phyloP scores from a whole-genome alignment of 2,797 vertebrate species.

The Pagetopsis macropterus region DNA sequence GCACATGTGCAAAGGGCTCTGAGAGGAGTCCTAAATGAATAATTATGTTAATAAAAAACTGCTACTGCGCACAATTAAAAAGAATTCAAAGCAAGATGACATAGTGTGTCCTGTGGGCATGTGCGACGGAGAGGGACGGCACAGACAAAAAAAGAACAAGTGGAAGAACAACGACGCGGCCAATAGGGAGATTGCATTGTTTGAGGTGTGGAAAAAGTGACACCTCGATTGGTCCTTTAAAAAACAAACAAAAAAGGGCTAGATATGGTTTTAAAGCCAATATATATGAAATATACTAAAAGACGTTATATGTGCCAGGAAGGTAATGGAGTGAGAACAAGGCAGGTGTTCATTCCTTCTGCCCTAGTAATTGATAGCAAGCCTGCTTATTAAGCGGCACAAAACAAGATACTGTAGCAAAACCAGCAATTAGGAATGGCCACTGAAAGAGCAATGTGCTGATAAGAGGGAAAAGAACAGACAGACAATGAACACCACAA shows the following conservation, averaged over 20 bases:
- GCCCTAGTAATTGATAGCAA: slow-evolving; percentile 64
- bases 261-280: slow-evolving; percentile 33
- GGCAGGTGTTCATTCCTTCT: slow-evolving; percentile 70
- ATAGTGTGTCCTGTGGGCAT: slow-evolving; percentile 73
- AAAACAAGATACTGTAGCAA: slow-evolving; percentile 58
- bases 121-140: slow-evolving; percentile 57
- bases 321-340: slow-evolving; percentile 69
- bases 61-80: slow-evolving; percentile 77
- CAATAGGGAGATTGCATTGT: slow-evolving; percentile 30
- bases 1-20: slow-evolving; percentile 66
- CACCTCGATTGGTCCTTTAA: slow-evolving; percentile 34
- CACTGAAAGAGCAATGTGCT: slow-evolving; percentile 39
- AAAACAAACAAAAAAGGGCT: slow-evolving; percentile 15
- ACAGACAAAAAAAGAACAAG: slow-evolving; percentile 41
- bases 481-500: not conserved
- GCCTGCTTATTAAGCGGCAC: slow-evolving; percentile 50
- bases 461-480: slow-evolving; percentile 19
- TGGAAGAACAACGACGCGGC: slow-evolving; percentile 50
- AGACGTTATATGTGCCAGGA: slow-evolving; percentile 41
- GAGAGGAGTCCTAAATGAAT: slow-evolving; percentile 78
- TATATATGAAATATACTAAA: slow-evolving; percentile 55
- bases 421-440: slow-evolving; percentile 59
- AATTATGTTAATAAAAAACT: slow-evolving; percentile 80
- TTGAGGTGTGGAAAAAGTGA: slow-evolving; percentile 40
- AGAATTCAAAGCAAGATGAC: slow-evolving; percentile 81